These are phyloP conservation scores for Chiloscyllium punctatum DNA, from an alignment of 2,797 vertebrate species.

Conservation along the genomic window DNA sequence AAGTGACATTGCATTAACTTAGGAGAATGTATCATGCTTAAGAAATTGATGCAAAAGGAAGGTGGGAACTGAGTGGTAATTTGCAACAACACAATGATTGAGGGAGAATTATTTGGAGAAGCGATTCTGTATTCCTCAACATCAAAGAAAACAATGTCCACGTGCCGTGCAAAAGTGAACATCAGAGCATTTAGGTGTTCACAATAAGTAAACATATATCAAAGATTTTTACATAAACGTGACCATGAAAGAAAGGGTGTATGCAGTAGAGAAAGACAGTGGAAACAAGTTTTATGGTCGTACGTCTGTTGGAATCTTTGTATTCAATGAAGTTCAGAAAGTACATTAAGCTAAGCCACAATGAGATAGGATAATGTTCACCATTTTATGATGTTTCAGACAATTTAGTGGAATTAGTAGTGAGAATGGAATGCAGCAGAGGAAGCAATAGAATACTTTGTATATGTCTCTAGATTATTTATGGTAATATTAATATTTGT, in stretches of 20 bases:
- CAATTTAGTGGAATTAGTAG: background rate
- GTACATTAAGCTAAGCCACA: background rate
- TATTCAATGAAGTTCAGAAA: background rate
- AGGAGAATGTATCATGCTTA: background rate
- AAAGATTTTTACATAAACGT: background rate
- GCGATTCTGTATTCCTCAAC: background rate
- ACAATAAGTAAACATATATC: background rate
- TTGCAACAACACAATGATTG: background rate
- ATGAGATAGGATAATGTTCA: background rate
- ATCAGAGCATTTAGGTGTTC: background rate
- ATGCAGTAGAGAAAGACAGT: background rate
- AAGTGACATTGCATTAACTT: background rate
- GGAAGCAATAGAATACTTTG: background rate
- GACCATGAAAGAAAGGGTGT: background rate
- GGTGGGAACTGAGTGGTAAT: background rate
- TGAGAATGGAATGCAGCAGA: background rate
- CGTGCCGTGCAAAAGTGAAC: background rate
- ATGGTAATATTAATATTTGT: background rate
- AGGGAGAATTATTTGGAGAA: background rate
- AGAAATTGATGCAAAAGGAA: background rate
- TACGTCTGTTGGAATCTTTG: background rate
- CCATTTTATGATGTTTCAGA: background rate
- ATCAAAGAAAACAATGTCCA: background rate
- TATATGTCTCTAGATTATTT: background rate
- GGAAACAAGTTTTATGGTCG: background rate